phyloP scores from a whole-genome alignment of 2,113 vertebrate genomes.

The Herpailurus yagouaroundi region DNA sequence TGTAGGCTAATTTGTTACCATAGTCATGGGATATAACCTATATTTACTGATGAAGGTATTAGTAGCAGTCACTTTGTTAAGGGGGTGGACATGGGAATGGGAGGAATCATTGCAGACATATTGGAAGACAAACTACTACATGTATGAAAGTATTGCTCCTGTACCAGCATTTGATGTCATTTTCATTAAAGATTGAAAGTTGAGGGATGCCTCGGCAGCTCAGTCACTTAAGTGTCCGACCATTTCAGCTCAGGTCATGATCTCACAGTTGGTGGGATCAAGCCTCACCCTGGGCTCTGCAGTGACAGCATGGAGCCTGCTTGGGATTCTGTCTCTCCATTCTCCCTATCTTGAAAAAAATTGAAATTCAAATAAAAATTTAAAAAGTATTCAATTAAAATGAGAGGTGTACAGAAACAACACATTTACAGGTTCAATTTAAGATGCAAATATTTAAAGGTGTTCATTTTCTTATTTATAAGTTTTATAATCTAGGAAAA shows the following conservation, averaged over 20 bases:
- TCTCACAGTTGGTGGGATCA: too few species aligned
- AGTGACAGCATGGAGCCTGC: too few species aligned
- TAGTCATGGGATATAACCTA: background rate
- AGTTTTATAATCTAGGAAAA: background rate
- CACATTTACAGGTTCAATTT: constrained; percentile 7
- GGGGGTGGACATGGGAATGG: background rate
- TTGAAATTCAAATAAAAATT: background rate
- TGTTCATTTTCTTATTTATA: background rate
- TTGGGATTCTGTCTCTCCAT: too few species aligned
- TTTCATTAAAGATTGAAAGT: background rate
- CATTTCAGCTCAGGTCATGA: too few species aligned
- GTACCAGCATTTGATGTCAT: background rate
- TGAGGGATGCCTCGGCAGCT: background rate
- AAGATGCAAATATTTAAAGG: background rate
- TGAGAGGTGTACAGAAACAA: background rate
- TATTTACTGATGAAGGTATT: background rate
- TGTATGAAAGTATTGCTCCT: background rate
- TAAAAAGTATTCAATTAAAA: background rate
- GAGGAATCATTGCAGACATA: background rate
- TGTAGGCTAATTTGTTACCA: background rate
- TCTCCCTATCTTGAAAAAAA: background rate
- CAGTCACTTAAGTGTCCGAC: too few species aligned
- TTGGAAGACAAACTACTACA: background rate
- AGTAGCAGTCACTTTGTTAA: background rate
- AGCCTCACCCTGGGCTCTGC: too few species aligned